A percentile compares a stretch with the other conserved stretches of the same genome.
Conservation (phyloP, 2,113 vertebrate species). For the Mirounga angustirostris region DNA sequence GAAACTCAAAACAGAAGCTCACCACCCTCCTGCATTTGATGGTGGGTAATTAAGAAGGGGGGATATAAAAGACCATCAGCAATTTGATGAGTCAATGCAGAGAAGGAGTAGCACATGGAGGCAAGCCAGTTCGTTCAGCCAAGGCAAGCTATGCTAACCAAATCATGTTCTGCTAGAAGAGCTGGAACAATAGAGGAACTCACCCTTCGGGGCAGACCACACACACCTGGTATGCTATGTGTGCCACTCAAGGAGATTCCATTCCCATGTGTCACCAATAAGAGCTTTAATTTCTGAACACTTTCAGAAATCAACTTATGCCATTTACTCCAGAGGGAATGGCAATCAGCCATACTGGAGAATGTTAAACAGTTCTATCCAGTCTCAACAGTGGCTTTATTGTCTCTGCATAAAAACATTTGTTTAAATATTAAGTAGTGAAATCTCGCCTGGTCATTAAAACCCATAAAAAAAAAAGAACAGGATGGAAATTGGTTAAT, state of each 20-base stretch:
- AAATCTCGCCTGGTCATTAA: slow-evolving; percentile 70
- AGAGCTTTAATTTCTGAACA: slow-evolving; percentile 55
- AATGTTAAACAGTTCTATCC: background rate
- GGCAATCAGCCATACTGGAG: slow-evolving; percentile 46
- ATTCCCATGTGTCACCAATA: slow-evolving; percentile 41
- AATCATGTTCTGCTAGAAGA: slow-evolving; percentile 55
- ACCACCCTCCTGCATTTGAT: slow-evolving; percentile 78
- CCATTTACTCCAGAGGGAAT: background rate
- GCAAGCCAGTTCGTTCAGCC: slow-evolving; percentile 78
- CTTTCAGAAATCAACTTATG: slow-evolving; percentile 49
- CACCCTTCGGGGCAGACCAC: slow-evolving; percentile 71
- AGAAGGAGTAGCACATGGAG: slow-evolving; percentile 45
- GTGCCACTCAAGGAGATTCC: slow-evolving; percentile 67
- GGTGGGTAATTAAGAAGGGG: slow-evolving; percentile 76
- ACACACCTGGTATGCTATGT: slow-evolving; percentile 77
- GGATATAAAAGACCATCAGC: slow-evolving; percentile 72
- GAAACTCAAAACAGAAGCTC: slow-evolving; percentile 66
- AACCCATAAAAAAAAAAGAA: slow-evolving; percentile 59
- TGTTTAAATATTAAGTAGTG: slow-evolving; percentile 74
- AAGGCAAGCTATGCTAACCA: slow-evolving; percentile 61
- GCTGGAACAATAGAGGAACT: slow-evolving; percentile 79
- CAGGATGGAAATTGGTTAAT: slow-evolving; percentile 69
- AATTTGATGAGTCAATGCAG: slow-evolving; percentile 80
- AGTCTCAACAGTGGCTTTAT: slow-evolving; percentile 56
- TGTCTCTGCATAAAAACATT: slow-evolving; percentile 70